Conservation (phyloP, 35 echinoderm and acorn worm genomes). For the Holothuria glaberrima region DNA sequence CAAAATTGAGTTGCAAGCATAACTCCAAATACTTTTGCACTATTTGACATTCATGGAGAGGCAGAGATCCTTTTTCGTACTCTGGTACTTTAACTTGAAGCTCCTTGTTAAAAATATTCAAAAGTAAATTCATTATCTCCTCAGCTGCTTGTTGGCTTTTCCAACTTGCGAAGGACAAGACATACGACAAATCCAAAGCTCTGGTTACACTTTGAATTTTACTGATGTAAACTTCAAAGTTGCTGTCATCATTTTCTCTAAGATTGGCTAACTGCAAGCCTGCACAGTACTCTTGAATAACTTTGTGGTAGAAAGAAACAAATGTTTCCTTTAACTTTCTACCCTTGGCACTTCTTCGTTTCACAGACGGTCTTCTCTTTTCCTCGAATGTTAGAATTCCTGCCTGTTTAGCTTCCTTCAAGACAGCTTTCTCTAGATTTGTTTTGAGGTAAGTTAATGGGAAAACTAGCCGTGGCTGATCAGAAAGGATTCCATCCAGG, state of each 20-base stretch:
- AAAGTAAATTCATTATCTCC: slow-evolving; percentile 24
- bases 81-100: background rate
- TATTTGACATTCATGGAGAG: slow-evolving; percentile 37
- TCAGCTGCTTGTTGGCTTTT: slow-evolving; percentile 22
- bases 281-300: slow-evolving; percentile 55
- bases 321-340: background rate
- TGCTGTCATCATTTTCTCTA: background rate
- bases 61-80: background rate
- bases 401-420: slow-evolving; percentile 1
- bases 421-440: background rate
- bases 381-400: slow-evolving; percentile 45
- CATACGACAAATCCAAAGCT: slow-evolving; percentile 24
- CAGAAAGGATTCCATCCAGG: slow-evolving; percentile 40
- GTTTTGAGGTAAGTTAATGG: background rate
- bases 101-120: background rate
- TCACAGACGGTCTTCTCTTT: background rate
- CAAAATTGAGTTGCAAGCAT: slow-evolving; percentile 30
- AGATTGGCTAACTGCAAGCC: slow-evolving; percentile 29
- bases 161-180: slow-evolving; percentile 36
- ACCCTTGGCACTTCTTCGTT: background rate
- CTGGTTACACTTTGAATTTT: background rate
- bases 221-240: slow-evolving; percentile 3
- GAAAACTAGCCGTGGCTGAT: slow-evolving; percentile 16
- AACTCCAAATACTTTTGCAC: slow-evolving; percentile 46
- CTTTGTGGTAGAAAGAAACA: slow-evolving; percentile 50